Base-by-base conservation (phyloP, 2,113 vertebrate species). In the Procapra przewalskii region DNA sequence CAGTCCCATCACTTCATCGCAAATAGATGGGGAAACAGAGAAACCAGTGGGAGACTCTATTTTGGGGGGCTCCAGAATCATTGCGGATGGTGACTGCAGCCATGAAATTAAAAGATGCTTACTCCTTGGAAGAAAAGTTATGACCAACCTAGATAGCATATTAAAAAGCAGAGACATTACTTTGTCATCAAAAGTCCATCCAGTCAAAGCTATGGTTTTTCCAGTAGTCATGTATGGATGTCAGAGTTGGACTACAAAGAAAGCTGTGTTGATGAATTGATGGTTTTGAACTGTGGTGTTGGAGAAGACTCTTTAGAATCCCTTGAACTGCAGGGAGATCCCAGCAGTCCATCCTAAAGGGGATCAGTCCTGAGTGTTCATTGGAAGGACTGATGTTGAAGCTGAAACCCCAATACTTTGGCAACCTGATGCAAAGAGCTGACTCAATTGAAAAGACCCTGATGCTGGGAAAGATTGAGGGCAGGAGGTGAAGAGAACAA, bases 11-110 rank as follows among this genome's bases (percentile, higher is more conserved):
- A 67, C 64, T 36, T 67, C 33, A 67, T 67, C 33, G 17, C 0
- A 67, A n/a, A n/a, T 67, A 67, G 64, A 36, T 67, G 64, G 16
- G 33, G 16, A 36, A 36, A n/a, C 16, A 67, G 64, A 21, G 33
- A 4, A 64, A 64, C n/a, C 3, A n/a, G 62, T 4, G 33, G 0
- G 8, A 36, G 64, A 21, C 64, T 36, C n/a, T 19, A n/a, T 36
- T 36, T 36, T 36, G 0, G 17, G 2, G 33, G 33, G 4, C 33
- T 36, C 64, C 8, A 36, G 1, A 19, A 67, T 36, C 4, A 67
- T 8, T 67, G 8, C 33, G 36, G 33, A 36, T 36, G 33, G 64
- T 36, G 33, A 36, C 4, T 36, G 33, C 17, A 67, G 33, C 17
- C 64, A 19, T 67, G 0, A 67, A 67, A 67, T 67, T 21, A 67